phyloP scores from a whole-genome alignment of 1,140 invertebrate genomes.

The Brachionus rubens region DNA sequence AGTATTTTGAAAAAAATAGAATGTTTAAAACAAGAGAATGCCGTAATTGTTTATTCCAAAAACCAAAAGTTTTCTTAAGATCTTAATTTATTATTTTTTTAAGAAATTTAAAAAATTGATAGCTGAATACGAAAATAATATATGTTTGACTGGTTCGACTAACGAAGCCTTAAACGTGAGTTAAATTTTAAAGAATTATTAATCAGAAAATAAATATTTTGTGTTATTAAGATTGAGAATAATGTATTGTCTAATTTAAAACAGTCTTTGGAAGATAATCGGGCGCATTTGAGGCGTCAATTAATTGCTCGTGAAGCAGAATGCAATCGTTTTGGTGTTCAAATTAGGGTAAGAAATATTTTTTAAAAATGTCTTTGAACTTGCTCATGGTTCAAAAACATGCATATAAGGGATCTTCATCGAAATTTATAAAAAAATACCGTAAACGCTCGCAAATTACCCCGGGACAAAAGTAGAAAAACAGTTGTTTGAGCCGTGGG shows the following conservation, averaged over 20 bases:
- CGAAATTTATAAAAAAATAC: too few relatives aligned
- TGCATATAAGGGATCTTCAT: too few relatives aligned
- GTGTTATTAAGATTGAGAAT: slow-evolving; percentile 50
- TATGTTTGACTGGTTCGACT: neutral
- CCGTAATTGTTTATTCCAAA: slow-evolving; percentile 24
- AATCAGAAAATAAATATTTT: neutral
- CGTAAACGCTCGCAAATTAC: too few relatives aligned
- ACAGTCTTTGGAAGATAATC: slow-evolving; percentile 55
- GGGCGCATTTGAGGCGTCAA: slow-evolving; percentile 59
- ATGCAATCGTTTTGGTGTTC: slow-evolving; percentile 58
- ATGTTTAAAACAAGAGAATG: slow-evolving; percentile 14
- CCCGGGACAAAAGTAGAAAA: too few relatives aligned
- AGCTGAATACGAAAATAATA: slow-evolving; percentile 23
- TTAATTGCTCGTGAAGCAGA: slow-evolving; percentile 58
- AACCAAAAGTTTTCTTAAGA: too few relatives aligned
- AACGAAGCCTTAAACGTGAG: slow-evolving; percentile 32
- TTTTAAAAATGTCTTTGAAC: neutral
- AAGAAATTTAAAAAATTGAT: slow-evolving; percentile 22
- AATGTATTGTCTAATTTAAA: slow-evolving; percentile 54
- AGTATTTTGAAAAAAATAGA: neutral
- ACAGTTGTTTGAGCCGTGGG: too few relatives aligned
- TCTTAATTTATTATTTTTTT: too few relatives aligned
- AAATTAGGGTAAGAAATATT: slow-evolving; percentile 53
- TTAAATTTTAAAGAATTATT: neutral
- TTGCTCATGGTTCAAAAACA: too few relatives aligned